Evolutionary conservation across 2,797 vertebrate genomes (phyloP).

Genomic region (Antrozous pallidus): DNA sequence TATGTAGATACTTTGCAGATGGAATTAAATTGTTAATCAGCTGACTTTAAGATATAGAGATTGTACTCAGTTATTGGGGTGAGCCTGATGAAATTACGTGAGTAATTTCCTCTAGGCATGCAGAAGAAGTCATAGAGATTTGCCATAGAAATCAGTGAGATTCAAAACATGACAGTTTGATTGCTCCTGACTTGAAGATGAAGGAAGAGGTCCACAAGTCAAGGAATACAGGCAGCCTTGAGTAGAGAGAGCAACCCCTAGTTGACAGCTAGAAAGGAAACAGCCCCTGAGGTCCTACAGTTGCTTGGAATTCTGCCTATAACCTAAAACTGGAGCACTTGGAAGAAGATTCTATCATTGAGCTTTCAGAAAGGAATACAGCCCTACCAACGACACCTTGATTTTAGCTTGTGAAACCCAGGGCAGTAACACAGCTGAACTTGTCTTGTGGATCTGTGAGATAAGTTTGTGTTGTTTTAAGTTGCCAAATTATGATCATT

Average conservation of each 20-base stretch:
- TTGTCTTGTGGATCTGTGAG: neutral
- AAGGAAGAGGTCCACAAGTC: neutral
- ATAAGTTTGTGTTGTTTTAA: neutral
- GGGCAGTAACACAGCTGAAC: neutral
- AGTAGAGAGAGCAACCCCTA: neutral
- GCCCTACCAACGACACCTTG: neutral
- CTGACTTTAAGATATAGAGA: neutral
- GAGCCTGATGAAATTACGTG: neutral
- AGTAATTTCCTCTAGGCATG: neutral
- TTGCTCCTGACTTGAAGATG: neutral
- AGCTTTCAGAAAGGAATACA: neutral
- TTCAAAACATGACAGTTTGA: neutral
- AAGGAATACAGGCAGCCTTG: neutral
- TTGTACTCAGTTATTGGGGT: neutral
- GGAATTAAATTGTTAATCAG: neutral
- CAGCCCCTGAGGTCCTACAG: neutral
- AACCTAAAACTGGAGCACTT: neutral
- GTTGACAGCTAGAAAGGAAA: neutral
- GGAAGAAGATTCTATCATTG: neutral
- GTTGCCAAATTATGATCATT: neutral
- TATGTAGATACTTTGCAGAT: neutral
- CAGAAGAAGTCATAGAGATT: neutral
- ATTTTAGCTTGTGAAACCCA: neutral
- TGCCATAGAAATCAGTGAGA: neutral
- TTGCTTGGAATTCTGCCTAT: neutral